These are phyloP conservation scores for Bimastos eiseni DNA, from an alignment of 2,888 invertebrate genomes.

Conservation along the genomic window DNA sequence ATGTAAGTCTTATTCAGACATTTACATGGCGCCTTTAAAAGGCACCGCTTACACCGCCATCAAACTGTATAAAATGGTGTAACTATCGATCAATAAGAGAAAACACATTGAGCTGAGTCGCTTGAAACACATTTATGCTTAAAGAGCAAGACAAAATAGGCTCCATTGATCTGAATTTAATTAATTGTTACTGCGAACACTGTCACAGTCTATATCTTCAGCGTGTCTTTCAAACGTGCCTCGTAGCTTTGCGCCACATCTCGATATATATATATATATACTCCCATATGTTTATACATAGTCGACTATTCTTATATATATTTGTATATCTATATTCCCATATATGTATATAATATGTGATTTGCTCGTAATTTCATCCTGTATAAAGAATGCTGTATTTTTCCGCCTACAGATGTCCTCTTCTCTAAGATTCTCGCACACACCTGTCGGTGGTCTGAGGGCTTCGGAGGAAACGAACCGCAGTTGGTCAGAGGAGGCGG, in stretches of 20 bases:
- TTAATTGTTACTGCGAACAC: background rate
- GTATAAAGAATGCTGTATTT: background rate
- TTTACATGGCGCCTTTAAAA: background rate
- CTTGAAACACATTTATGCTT: background rate
- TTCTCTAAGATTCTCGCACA: constrained; percentile 57
- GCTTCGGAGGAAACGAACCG: constrained; percentile 54
- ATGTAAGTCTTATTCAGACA: background rate
- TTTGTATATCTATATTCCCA: too few relatives aligned
- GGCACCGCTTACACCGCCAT: background rate
- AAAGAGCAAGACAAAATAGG: too few relatives aligned
- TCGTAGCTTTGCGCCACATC: too few relatives aligned
- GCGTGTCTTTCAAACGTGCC: too few relatives aligned
- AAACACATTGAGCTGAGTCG: background rate
- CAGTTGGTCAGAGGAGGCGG: constrained; percentile 51
- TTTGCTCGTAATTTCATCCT: background rate
- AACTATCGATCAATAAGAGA: background rate
- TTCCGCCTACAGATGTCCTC: constrained; percentile 52
- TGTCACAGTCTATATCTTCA: too few relatives aligned
- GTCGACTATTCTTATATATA: too few relatives aligned
- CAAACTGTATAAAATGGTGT: background rate
- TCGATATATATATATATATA: too few relatives aligned
- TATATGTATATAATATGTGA: too few relatives aligned
- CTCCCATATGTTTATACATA: too few relatives aligned
- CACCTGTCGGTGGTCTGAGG: constrained; percentile 56
- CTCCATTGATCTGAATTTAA: background rate